phyloP scores from a whole-genome alignment of 2,797 vertebrate species.

The Cossypha polioptera region DNA sequence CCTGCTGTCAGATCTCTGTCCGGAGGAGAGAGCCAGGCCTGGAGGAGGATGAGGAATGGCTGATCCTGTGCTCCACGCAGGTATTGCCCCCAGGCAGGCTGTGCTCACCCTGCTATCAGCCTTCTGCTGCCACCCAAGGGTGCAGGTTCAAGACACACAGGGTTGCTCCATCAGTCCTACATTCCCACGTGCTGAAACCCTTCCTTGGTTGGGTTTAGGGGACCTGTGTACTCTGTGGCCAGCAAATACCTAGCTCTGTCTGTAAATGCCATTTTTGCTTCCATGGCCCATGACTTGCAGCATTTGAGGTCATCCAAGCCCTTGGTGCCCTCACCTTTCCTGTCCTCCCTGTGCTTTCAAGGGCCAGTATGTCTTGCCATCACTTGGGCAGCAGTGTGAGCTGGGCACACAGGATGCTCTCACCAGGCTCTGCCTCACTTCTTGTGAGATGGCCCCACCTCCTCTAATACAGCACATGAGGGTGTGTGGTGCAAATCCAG shows the following conservation, averaged over 20 bases:
- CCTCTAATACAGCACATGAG: rapidly evolving
- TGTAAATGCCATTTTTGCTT: rapidly evolving
- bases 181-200: rapidly evolving
- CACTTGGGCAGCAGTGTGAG: rapidly evolving
- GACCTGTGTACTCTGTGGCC: rapidly evolving
- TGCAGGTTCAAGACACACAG: rapidly evolving
- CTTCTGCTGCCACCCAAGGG: neutral
- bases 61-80: conserved; percentile 71
- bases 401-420: neutral
- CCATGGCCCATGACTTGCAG: neutral
- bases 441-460: neutral
- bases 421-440: neutral
- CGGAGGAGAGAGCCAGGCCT: conserved; percentile 51
- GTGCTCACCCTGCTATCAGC: neutral
- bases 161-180: neutral
- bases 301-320: neutral
- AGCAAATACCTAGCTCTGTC: neutral
- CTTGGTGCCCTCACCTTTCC: neutral
- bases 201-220: neutral
- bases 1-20: conserved; percentile 74
- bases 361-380: neutral
- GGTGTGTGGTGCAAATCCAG: neutral
- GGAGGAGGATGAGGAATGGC: conserved; percentile 74
- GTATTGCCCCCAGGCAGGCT: conserved; percentile 2
- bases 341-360: neutral